phyloP scores from a whole-genome alignment of 2,888 invertebrate species.

The Entomobrya proxima region DNA sequence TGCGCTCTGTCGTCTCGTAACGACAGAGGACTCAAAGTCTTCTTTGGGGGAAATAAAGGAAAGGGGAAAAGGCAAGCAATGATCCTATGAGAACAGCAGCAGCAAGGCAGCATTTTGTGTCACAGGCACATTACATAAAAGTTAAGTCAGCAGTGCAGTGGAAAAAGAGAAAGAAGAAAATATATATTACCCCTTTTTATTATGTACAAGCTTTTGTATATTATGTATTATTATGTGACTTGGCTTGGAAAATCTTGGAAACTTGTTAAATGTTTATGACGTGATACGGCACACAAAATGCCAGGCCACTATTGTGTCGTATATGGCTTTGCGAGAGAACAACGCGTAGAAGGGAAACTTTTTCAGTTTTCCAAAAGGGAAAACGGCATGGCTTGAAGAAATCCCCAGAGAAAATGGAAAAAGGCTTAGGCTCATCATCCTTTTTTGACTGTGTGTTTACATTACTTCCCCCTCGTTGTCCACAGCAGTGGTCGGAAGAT shows the following conservation, averaged over 20 bases:
- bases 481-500: background rate
- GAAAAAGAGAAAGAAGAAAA: background rate
- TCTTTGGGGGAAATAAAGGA: background rate
- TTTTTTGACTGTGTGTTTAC: slow-evolving; percentile 4
- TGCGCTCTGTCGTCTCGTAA: background rate
- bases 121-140: slow-evolving; percentile 34
- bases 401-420: slow-evolving; percentile 32
- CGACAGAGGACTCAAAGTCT: no score
- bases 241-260: slow-evolving; percentile 28
- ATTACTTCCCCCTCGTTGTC: background rate
- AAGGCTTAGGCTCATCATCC: slow-evolving; percentile 31
- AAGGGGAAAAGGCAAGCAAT: background rate
- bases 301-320: no score
- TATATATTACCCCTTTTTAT: slow-evolving; percentile 25
- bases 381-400: background rate
- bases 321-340: background rate
- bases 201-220: slow-evolving; percentile 24
- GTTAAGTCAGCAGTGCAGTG: slow-evolving; percentile 23
- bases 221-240: slow-evolving; percentile 24
- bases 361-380: background rate
- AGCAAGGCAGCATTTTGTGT: background rate
- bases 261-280: slow-evolving; percentile 55
- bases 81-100: background rate
- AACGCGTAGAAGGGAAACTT: background rate
- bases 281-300: slow-evolving; percentile 22